These are phyloP conservation scores for Spea bombifrons DNA, from an alignment of 2,113 vertebrate genomes.

Conservation along the genomic window DNA sequence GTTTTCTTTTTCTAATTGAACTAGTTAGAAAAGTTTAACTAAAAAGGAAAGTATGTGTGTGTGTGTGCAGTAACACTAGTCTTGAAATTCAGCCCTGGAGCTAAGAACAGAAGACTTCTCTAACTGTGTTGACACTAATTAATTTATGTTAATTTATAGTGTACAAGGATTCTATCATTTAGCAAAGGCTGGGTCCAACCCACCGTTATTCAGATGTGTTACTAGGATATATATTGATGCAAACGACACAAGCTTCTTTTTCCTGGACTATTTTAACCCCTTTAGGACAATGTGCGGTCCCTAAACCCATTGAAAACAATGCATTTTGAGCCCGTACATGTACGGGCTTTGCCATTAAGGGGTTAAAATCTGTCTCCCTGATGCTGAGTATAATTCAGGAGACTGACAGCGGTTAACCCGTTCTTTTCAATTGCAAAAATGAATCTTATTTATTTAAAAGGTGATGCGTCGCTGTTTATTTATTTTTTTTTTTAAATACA, in stretches of 20 bases:
- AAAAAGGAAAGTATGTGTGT: background rate
- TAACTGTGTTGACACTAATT: slow-evolving; percentile 48
- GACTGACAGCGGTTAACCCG: too few species aligned
- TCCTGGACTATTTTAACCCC: slow-evolving; percentile 2
- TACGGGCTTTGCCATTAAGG: too few species aligned
- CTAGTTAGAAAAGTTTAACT: background rate
- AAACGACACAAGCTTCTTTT: background rate
- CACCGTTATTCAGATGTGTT: slow-evolving; percentile 21
- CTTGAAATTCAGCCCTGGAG: slow-evolving; percentile 38
- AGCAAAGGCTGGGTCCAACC: slow-evolving; percentile 32
- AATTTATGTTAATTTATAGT: slow-evolving; percentile 50
- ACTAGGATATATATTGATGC: slow-evolving; percentile 2
- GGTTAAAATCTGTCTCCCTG: too few species aligned
- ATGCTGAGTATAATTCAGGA: too few species aligned
- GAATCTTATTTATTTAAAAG: too few species aligned
- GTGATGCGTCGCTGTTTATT: too few species aligned
- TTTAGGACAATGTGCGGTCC: too few species aligned
- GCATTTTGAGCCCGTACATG: too few species aligned
- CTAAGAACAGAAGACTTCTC: slow-evolving; percentile 41
- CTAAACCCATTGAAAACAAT: too few species aligned
- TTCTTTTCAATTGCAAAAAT: too few species aligned
- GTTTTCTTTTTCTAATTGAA: background rate
- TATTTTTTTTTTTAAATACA: background rate
- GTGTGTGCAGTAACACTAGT: slow-evolving; percentile 23
- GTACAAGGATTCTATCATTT: slow-evolving; percentile 47